Conservation (phyloP, 1,140 invertebrate species). For the Bradysia coprophila region DNA sequence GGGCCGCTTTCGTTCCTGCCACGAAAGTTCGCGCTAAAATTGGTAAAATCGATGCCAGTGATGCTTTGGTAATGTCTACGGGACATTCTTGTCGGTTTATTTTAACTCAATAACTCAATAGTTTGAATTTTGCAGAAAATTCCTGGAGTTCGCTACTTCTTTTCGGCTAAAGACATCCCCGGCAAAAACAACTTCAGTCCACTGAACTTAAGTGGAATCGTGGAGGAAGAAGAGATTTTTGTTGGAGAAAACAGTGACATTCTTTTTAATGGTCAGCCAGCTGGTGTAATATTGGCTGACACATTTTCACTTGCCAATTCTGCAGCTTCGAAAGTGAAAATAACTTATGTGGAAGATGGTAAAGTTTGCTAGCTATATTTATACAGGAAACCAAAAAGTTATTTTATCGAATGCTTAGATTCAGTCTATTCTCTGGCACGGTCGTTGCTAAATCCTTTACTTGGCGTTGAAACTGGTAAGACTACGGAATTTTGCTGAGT, state of each 20-base stretch:
- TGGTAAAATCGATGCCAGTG: constrained; percentile 31
- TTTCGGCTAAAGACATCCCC: no score
- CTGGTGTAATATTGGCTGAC: constrained; percentile 50
- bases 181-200: constrained; percentile 35
- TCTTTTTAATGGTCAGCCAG: constrained; percentile 44
- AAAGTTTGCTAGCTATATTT: no score
- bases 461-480: no score
- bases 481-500: no score
- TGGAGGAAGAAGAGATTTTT: constrained; percentile 11
- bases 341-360: constrained; percentile 23
- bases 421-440: no score
- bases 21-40: constrained; percentile 32
- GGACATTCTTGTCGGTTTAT: no score
- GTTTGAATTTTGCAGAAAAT: constrained; percentile 27
- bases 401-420: no score
- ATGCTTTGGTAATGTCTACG: constrained; percentile 29
- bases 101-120: no score
- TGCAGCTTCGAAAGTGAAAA: constrained; percentile 43
- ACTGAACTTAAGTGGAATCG: constrained; percentile 7
- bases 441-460: no score
- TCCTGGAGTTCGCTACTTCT: constrained; percentile 49
- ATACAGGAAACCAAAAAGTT: no score
- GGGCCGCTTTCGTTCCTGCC: constrained; percentile 40
- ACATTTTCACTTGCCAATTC: constrained; percentile 36
- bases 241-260: constrained; percentile 23